Evolutionary conservation across 1,140 invertebrate genomes (phyloP).

Genomic region (Calosoma granatense): DNA sequence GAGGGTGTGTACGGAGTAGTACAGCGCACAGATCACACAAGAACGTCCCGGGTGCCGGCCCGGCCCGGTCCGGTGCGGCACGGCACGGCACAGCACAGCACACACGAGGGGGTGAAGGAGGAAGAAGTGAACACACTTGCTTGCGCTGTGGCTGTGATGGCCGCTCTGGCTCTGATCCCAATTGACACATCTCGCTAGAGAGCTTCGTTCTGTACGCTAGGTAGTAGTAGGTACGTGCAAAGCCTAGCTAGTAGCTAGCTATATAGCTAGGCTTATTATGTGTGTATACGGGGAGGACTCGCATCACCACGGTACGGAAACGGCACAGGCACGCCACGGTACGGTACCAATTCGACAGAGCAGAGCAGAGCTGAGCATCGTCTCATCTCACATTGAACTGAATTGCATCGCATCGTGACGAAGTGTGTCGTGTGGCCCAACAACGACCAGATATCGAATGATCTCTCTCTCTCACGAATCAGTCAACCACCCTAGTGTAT

Average conservation of each 20-base stretch:
- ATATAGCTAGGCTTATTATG: not conserved
- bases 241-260: too few species aligned
- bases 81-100: not conserved
- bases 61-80: not conserved
- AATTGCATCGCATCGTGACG: not conserved
- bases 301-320: not conserved
- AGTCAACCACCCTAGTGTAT: not conserved
- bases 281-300: not conserved
- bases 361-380: too few species aligned
- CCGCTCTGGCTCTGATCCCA: not conserved
- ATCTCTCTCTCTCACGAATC: too few species aligned
- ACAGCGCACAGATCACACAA: not conserved
- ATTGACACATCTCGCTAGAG: too few species aligned
- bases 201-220: too few species aligned
- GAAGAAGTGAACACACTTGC: not conserved
- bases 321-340: not conserved
- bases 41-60: not conserved
- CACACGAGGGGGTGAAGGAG: not conserved
- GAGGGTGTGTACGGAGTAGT: not conserved
- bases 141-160: not conserved
- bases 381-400: not conserved
- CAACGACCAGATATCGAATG: not conserved
- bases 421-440: not conserved
- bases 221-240: too few species aligned
- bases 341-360: not conserved